A percentile compares a stretch with the other conserved stretches of the same genome.
Evolutionary conservation across 2,113 vertebrate genomes (phyloP).

Genomic region (Cyanocitta stelleri): DNA sequence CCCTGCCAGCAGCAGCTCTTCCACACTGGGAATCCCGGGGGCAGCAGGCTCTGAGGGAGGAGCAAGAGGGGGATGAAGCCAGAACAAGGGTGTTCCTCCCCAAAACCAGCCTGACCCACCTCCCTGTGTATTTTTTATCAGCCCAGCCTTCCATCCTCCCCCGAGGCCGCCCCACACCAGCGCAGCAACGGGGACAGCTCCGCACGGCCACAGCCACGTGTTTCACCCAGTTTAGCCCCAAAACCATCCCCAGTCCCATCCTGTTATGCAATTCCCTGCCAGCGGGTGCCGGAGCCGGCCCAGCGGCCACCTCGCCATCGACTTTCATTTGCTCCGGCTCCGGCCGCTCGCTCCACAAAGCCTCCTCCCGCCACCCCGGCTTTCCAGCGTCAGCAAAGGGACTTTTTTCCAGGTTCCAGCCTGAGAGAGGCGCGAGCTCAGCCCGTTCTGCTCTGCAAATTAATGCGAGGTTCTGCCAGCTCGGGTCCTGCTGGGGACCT

Average conservation of each 20-base stretch:
- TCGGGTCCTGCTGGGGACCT: constrained; percentile 26
- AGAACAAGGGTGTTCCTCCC: neutral
- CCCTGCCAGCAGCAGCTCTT: neutral
- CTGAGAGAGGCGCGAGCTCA: neutral
- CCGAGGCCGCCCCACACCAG: neutral
- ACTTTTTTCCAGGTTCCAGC: neutral
- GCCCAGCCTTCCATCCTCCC: neutral
- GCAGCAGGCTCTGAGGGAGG: neutral
- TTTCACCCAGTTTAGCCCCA: constrained; percentile 26
- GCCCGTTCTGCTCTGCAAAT: neutral
- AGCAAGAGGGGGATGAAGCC: neutral
- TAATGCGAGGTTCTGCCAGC: neutral
- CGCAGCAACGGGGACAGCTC: neutral
- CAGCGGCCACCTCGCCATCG: neutral
- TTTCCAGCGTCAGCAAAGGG: neutral
- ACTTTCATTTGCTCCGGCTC: neutral
- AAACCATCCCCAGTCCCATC: neutral
- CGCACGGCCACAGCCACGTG: neutral
- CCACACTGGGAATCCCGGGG: neutral
- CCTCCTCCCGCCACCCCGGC: neutral
- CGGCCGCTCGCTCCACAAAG: neutral
- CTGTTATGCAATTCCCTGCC: constrained; percentile 45
- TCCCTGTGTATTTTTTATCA: neutral
- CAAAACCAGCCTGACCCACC: neutral
- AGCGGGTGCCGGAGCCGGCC: neutral